A percentile compares a stretch with the other conserved stretches of the same genome.
These are phyloP conservation scores for Oophaga pumilio DNA, from an alignment of 2,113 vertebrate species.

Conservation along the genomic window DNA sequence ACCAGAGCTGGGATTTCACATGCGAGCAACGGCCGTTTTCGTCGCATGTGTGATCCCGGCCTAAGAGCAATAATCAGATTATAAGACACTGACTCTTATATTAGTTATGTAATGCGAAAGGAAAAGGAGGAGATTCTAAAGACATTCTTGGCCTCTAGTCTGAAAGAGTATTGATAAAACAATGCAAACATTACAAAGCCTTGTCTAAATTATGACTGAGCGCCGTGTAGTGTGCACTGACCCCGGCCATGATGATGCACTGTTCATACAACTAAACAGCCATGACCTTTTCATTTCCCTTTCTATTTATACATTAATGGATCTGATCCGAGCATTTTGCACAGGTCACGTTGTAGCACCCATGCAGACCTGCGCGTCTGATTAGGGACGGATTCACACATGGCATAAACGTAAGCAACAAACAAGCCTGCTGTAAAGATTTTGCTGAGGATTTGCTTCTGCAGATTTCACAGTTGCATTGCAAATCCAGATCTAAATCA, in stretches of 20 bases:
- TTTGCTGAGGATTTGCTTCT: too few species aligned
- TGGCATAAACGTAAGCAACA: too few species aligned
- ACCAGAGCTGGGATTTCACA: too few species aligned
- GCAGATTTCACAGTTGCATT: too few species aligned
- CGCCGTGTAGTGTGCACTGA: background rate
- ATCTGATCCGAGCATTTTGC: background rate
- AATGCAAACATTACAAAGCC: slow-evolving; percentile 8
- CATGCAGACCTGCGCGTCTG: too few species aligned
- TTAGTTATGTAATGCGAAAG: background rate
- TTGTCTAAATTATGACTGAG: background rate
- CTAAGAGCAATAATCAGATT: background rate
- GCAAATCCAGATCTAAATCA: too few species aligned
- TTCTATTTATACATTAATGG: slow-evolving; percentile 1
- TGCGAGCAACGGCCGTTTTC: too few species aligned
- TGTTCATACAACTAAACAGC: background rate
- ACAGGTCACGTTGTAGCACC: too few species aligned
- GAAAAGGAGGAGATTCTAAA: background rate
- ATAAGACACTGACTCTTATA: background rate
- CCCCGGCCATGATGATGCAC: background rate
- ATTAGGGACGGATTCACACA: too few species aligned
- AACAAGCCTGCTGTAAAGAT: too few species aligned
- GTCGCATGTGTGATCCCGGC: too few species aligned
- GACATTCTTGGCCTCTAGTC: background rate
- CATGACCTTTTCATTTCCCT: slow-evolving; percentile 1
- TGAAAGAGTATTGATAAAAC: background rate